These are phyloP conservation scores for Cantharis rustica DNA, from an alignment of 2,888 invertebrate species.

Conservation along the genomic window DNA sequence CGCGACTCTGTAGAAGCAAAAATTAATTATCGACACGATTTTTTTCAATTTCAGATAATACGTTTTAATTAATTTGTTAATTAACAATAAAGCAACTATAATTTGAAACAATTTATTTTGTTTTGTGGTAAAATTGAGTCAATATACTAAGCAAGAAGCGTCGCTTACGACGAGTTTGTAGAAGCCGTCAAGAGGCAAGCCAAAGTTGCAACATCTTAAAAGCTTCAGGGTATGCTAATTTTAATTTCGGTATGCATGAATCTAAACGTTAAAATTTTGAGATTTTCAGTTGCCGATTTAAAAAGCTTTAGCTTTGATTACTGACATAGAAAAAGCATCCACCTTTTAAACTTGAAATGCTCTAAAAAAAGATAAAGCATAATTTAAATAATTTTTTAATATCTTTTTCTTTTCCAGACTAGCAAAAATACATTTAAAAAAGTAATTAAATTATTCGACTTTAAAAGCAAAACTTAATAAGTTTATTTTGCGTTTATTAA, in stretches of 20 bases:
- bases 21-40: background rate
- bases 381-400: conserved; percentile 10
- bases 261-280: conserved; percentile 25
- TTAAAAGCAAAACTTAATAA: background rate
- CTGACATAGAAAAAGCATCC: conserved; percentile 16
- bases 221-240: conserved; percentile 35
- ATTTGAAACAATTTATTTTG: conserved; percentile 16
- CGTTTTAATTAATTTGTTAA: background rate
- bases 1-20: background rate
- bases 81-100: conserved; percentile 2
- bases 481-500: background rate
- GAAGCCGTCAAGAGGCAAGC: conserved; percentile 17
- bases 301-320: conserved; percentile 18
- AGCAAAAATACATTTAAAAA: background rate
- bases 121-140: conserved; percentile 14
- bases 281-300: conserved; percentile 9
- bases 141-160: conserved; percentile 15
- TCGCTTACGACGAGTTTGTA: conserved; percentile 15
- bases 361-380: background rate
- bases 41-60: background rate
- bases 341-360: conserved; percentile 2
- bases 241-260: conserved; percentile 35
- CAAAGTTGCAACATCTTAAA: conserved; percentile 15
- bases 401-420: background rate
- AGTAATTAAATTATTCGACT: background rate